These are phyloP conservation scores for Muntiacus muntjak DNA, from an alignment of 2,113 vertebrate species.

Conservation along the genomic window DNA sequence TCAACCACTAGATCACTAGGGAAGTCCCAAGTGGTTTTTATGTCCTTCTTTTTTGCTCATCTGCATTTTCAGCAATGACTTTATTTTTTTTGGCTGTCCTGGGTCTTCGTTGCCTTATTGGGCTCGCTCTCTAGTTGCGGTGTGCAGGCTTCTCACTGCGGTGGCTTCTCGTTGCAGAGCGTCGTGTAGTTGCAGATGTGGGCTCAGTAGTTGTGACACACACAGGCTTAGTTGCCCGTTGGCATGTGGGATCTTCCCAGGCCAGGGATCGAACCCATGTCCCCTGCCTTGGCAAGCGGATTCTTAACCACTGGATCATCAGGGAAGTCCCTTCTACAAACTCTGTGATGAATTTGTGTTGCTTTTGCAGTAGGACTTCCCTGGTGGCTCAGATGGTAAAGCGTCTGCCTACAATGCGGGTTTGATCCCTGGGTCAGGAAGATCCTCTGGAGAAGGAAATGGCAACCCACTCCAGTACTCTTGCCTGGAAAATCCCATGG, in stretches of 20 bases:
- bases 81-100: not conserved
- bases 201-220: not conserved
- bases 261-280: not conserved
- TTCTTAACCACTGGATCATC: not conserved
- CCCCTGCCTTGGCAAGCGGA: not conserved
- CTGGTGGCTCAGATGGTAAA: too few relatives aligned
- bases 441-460: too few relatives aligned
- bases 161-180: not conserved
- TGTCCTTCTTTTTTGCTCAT: not conserved
- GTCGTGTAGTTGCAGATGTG: not conserved
- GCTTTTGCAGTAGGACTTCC: not conserved
- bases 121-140: not conserved
- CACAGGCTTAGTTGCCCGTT: not conserved
- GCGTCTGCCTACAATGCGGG: too few relatives aligned
- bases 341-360: not conserved
- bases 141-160: not conserved
- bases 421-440: too few relatives aligned
- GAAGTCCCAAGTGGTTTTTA: not conserved
- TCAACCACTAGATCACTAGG: too few relatives aligned
- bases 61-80: not conserved
- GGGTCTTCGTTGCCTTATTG: not conserved
- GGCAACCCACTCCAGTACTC: too few relatives aligned
- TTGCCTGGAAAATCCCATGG: too few relatives aligned
- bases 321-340: not conserved
- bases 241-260: not conserved